A percentile compares a stretch with the other conserved stretches of the same genome.
phyloP scores from a whole-genome alignment of 2,113 vertebrate genomes.

The Cepphus grylle region DNA sequence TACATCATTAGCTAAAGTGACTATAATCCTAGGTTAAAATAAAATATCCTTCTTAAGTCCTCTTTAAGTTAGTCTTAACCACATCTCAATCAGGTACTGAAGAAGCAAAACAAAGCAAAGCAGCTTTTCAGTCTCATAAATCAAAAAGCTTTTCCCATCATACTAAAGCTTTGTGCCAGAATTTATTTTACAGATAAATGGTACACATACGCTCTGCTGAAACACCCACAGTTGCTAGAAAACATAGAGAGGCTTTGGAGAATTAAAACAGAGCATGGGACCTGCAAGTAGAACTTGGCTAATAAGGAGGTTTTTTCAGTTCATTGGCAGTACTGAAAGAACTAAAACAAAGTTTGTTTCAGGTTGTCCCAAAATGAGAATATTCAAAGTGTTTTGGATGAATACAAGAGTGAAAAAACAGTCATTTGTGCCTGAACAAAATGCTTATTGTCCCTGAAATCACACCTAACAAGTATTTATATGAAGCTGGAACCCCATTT shows the following conservation, averaged over 20 bases:
- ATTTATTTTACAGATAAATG: neutral
- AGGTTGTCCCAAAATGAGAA: neutral
- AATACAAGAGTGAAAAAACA: neutral
- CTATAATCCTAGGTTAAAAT: neutral
- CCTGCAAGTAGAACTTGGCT: neutral
- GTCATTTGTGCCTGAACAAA: neutral
- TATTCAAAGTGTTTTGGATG: neutral
- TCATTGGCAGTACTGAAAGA: neutral
- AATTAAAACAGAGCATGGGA: neutral
- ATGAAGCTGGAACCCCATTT: neutral
- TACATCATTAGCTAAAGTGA: accelerated
- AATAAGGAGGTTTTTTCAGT: neutral
- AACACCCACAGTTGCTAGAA: neutral
- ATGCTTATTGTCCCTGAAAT: neutral
- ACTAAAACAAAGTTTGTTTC: neutral
- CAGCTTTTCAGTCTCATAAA: neutral
- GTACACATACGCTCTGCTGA: neutral
- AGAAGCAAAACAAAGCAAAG: neutral
- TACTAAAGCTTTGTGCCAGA: neutral
- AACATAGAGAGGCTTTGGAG: neutral
- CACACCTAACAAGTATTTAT: neutral
- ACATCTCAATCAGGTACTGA: neutral
- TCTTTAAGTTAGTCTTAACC: neutral
- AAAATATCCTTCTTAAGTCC: neutral
- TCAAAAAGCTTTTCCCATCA: neutral